Percentiles rank a stretch among this genome's conserved stretches.
Conservation (phyloP, 2,888 invertebrate genomes). For the Dromius quadrimaculatus region DNA sequence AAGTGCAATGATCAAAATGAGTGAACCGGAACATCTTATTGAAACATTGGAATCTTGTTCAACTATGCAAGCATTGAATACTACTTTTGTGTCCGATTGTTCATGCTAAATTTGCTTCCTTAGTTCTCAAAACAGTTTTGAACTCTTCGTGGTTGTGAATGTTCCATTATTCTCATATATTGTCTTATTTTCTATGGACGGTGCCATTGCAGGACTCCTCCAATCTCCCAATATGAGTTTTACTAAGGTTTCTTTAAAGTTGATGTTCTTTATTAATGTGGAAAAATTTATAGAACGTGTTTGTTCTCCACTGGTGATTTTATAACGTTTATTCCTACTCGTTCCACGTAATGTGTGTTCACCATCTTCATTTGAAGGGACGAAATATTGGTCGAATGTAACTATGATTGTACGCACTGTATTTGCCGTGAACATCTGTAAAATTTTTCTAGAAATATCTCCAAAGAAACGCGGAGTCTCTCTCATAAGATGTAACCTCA, state of each 20-base stretch:
- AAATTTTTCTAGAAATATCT: conserved; percentile 56
- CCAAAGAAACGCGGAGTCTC: conserved; percentile 55
- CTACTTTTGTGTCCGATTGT: conserved; percentile 56
- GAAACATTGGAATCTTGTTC: conserved; percentile 22
- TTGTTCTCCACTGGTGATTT: conserved; percentile 50
- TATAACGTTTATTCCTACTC: not conserved
- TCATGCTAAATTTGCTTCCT: conserved; percentile 43
- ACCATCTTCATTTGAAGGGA: conserved; percentile 57
- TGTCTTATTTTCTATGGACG: conserved; percentile 53
- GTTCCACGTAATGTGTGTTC: conserved; percentile 55
- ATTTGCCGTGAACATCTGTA: conserved; percentile 6
- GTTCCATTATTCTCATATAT: not conserved
- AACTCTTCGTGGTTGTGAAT: not conserved
- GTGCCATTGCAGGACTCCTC: conserved; percentile 53
- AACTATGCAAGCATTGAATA: conserved; percentile 48
- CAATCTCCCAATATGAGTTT: conserved; percentile 52
- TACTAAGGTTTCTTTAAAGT: conserved; percentile 54
- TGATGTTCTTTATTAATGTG: conserved; percentile 52
- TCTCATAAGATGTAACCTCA: not conserved
- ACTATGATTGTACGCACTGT: not conserved
- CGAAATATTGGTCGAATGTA: conserved; percentile 56
- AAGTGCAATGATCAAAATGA: no score
- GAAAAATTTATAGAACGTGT: conserved; percentile 54
- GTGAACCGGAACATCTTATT: no score
- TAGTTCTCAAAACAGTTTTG: not conserved